Base-by-base conservation (phyloP, 2,797 vertebrate species). In the Takifugu rubripes region DNA sequence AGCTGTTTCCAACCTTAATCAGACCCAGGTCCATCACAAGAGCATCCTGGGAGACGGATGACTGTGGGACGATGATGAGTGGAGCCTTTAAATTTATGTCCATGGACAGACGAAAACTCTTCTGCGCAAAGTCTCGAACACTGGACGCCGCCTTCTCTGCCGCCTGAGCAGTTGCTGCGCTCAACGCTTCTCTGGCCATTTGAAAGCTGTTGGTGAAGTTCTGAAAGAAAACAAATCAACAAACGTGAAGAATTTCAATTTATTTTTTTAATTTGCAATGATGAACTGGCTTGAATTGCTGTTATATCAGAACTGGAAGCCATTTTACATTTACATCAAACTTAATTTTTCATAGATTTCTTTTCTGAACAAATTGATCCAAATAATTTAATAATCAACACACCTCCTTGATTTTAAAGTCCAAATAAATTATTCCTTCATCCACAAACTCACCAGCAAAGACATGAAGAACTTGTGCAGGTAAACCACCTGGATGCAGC, bases 381-480 rank as follows among this genome's bases (percentile, higher is more conserved):
- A 21, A 21, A 21, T 21, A 21, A 21, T 21, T 21, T 21, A 21
- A 21, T 21, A 25, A 14, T n/a, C 29, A 40, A 14, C 1, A 10
- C 40, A 98, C 97, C 94, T 97, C 89, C 84, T 92, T 93, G 60
- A 99, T 92, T 91, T 97, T 93, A 84, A 98, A 96, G 79, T 93
- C 92, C 29, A 99, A 89, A 2, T 94, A 87, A 47, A 98, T 50
- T 42, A 90, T 94, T 21, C 21, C 21, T 14, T 14, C 3, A 10
- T 40, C 36, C 36, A 14, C 36, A 14, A 2, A 83, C 95, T 91
- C 86, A 99, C 97, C 95, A 98, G 75, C 51, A 99, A 85, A 55
- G 93, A 93, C 92, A 93, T 93, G 66, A 96, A 82, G 78, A 99
- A 98, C 70, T 93, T 94, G 85, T 99, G 96, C 42, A 98, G 87